Evolutionary conservation across 2,888 invertebrate genomes (phyloP), one percentile per base, ranked within the genome.

Genomic region (Anodontia alba): DNA sequence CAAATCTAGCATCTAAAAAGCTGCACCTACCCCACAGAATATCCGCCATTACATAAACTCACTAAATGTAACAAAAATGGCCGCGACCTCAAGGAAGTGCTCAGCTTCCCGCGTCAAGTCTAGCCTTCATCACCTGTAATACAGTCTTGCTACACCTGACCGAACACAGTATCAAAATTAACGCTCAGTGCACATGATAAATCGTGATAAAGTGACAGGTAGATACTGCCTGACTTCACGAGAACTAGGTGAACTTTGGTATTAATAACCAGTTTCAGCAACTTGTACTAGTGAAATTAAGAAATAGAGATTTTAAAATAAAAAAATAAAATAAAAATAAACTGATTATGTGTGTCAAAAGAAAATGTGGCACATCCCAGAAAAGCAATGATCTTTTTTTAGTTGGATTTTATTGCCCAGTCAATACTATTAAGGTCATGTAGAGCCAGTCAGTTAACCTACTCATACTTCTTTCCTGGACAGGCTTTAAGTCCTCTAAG

Each of bases 131-230:
- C 62, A 8, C 62, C 33, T 29, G 23, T 62, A 62, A 7, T 20
- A 20, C n/a, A 15, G 46, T 62, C 7, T 8, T 7, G 62, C 10
- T 33, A 62, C 62, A 33, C 62, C 62, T 62, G 62, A 20, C 23
- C 33, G 33, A 62, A 33, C 62, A 62, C 31, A 33, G 62, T 33
- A 62, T 33, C 62, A 62, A 62, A 62, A 62, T 31, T 62, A 33
- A 62, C 62, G 62, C 62, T 62, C 33, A 29, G 1, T 62, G 62
- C 31, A 62, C 62, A 62, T 29, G 62, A 62, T 62, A 62, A 62
- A 62, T 62, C 62, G 33, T 33, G 62, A 62, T 62, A 33, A 26
- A 62, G 62, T n/a, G 62, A 62, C 62, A 62, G 62, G 62, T 62
- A 62, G 54, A 26, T 57, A 26, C 17, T 26, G 57, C 29, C 5